phyloP scores from a whole-genome alignment of 2,797 vertebrate species.

The Odontamblyopus rebecca region DNA sequence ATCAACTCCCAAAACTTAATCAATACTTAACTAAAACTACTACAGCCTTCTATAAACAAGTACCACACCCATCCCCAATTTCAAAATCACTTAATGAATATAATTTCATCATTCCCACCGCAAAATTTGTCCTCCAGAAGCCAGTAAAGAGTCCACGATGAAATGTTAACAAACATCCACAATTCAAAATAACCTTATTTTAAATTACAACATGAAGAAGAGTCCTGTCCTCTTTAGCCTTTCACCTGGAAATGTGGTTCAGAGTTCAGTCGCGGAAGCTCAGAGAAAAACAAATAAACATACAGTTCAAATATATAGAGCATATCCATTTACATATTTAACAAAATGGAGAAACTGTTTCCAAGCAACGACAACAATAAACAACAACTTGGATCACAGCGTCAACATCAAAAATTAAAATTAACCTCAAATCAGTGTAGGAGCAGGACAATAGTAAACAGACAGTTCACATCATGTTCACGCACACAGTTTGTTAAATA shows the following conservation, averaged over 20 bases:
- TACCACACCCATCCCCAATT: background rate
- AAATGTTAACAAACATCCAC: constrained; percentile 25
- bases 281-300: constrained; percentile 43
- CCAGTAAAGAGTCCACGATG: constrained; percentile 7
- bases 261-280: constrained; percentile 59
- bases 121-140: background rate
- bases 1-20: background rate
- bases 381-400: constrained; percentile 67
- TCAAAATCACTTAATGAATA: background rate
- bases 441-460: constrained; percentile 44
- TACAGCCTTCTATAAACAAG: background rate
- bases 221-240: constrained; percentile 7
- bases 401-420: constrained; percentile 57
- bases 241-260: constrained; percentile 43
- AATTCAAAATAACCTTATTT: constrained; percentile 22
- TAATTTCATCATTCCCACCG: constrained; percentile 12
- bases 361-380: constrained; percentile 53
- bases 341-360: constrained; percentile 75
- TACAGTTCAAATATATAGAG: constrained; percentile 54
- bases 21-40: background rate
- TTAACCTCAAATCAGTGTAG: constrained; percentile 43
- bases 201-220: constrained; percentile 7
- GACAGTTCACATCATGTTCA: constrained; percentile 83
- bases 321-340: constrained; percentile 36
- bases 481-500: constrained; percentile 90